These are phyloP conservation scores for Parapristionchus giblindavisi DNA, from an alignment of 2,888 invertebrate genomes.

Conservation along the genomic window DNA sequence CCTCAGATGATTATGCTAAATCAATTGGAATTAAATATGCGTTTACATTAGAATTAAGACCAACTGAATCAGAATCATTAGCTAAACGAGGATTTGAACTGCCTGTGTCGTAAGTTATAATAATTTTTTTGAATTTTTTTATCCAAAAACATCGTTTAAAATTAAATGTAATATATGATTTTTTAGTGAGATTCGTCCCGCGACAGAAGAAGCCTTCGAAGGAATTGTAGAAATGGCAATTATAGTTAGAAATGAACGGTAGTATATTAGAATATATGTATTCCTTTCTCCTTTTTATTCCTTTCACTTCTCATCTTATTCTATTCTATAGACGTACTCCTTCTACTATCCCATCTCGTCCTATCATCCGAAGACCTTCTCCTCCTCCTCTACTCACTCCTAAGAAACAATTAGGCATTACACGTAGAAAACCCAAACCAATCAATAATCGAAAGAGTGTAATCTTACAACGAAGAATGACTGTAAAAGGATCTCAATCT, in stretches of 20 bases:
- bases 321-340: not conserved
- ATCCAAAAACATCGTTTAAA: not conserved
- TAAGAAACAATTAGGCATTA: no score
- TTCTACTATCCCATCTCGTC: not conserved
- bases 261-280: not conserved
- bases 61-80: conserved; percentile 8
- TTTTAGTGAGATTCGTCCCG: conserved; percentile 3
- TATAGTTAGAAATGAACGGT: conserved; percentile 23
- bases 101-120: conserved; percentile 13
- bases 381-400: not conserved
- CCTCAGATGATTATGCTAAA: conserved; percentile 30
- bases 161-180: not conserved
- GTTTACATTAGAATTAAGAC: conserved; percentile 27
- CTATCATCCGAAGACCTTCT: not conserved
- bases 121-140: not conserved
- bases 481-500: no score
- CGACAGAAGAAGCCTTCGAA: conserved; percentile 16
- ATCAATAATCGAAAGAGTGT: no score
- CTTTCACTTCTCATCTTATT: not conserved
- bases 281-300: not conserved
- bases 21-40: conserved; percentile 30
- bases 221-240: conserved; percentile 28
- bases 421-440: no score
- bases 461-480: no score
- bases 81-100: conserved; percentile 29